A percentile compares a stretch with the other conserved stretches of the same genome.
These are phyloP conservation scores for Pediacus dermestoides DNA, from an alignment of 2,888 invertebrate species.

Conservation along the genomic window DNA sequence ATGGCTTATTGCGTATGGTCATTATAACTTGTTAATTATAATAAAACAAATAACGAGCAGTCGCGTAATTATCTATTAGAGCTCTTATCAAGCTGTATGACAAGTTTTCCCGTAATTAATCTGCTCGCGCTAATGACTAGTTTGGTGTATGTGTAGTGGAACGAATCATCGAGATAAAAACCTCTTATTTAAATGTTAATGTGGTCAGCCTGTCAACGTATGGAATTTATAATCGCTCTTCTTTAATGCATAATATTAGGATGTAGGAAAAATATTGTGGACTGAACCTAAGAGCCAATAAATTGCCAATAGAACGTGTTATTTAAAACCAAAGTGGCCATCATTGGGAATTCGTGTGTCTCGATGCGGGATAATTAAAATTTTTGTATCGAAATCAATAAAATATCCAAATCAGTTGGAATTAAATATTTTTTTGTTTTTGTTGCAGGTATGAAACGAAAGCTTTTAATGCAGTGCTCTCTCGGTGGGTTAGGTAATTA, in stretches of 20 bases:
- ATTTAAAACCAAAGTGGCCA: too few species aligned
- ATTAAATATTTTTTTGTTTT: too few species aligned
- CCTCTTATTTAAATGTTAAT: conserved; percentile 24
- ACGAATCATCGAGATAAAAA: conserved; percentile 21
- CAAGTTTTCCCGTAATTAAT: conserved; percentile 24
- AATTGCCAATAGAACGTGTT: too few species aligned
- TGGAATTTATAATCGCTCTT: conserved; percentile 5
- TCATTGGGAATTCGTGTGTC: too few species aligned
- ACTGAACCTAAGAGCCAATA: too few species aligned
- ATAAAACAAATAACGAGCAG: conserved; percentile 22
- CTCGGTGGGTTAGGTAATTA: too few species aligned
- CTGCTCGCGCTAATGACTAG: conserved; percentile 21
- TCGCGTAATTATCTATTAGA: conserved; percentile 24
- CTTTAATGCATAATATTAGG: conserved; percentile 6
- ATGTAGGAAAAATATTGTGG: not conserved
- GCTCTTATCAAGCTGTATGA: conserved; percentile 21
- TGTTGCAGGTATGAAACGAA: too few species aligned
- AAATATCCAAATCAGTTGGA: too few species aligned
- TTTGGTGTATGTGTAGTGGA: conserved; percentile 15
- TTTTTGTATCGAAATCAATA: too few species aligned
- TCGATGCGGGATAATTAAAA: too few species aligned
- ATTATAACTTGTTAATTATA: conserved; percentile 24
- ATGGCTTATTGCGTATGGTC: conserved; percentile 13
- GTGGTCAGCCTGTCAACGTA: conserved; percentile 17
- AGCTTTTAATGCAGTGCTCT: too few species aligned